phyloP scores from a whole-genome alignment of 2,888 invertebrate species.

The Trachelus troglodyta region DNA sequence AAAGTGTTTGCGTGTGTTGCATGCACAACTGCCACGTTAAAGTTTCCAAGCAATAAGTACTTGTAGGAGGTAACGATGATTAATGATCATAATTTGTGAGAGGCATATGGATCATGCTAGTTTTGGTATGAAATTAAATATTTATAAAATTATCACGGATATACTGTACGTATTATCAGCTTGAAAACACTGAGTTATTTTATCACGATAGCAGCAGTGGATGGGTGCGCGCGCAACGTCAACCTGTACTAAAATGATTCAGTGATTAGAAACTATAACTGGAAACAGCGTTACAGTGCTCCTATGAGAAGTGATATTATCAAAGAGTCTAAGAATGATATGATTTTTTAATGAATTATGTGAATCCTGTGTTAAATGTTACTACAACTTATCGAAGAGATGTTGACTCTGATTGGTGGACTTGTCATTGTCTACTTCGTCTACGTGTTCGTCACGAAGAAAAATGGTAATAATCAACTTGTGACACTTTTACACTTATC shows the following conservation, averaged over 20 bases:
- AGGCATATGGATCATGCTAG: not conserved
- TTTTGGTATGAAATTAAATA: not conserved
- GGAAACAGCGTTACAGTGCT: not conserved
- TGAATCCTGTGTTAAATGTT: slow-evolving; percentile 51
- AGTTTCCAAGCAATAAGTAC: not conserved
- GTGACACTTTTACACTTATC: not conserved
- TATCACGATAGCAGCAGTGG: not conserved
- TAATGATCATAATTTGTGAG: not conserved
- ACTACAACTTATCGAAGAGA: slow-evolving; percentile 52
- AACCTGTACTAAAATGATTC: not conserved
- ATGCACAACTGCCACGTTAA: not conserved
- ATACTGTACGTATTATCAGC: not conserved
- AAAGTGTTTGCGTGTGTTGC: not conserved
- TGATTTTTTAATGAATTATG: slow-evolving; percentile 30
- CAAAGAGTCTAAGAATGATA: not conserved
- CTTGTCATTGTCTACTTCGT: slow-evolving; percentile 55
- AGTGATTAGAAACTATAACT: not conserved
- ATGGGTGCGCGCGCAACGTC: not conserved
- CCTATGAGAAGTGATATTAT: not conserved
- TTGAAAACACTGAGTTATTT: not conserved
- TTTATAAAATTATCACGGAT: not conserved
- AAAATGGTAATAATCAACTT: slow-evolving; percentile 49
- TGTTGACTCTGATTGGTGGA: slow-evolving; percentile 60
- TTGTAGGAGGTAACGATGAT: not conserved
- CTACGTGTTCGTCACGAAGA: slow-evolving; percentile 51